A percentile compares a stretch with the other conserved stretches of the same genome.
phyloP scores from a whole-genome alignment of 2,797 vertebrate genomes.

The Yasuhikotakia modesta region DNA sequence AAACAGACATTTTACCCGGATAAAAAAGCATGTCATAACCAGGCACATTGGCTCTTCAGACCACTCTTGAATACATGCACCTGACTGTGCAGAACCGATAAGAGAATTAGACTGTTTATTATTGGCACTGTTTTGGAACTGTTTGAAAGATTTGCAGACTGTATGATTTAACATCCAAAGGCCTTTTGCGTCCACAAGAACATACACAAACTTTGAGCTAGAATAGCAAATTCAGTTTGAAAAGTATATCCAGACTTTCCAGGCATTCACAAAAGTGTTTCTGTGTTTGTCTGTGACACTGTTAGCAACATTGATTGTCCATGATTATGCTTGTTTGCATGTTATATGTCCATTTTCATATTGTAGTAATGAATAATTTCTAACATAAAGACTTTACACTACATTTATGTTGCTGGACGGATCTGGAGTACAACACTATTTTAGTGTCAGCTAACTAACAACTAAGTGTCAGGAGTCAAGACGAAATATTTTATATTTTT shows the following conservation, averaged over 20 bases:
- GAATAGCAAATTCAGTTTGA: background rate
- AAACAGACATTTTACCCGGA: slow-evolving; percentile 28
- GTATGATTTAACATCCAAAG: background rate
- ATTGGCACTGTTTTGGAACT: background rate
- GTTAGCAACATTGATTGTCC: too few species aligned
- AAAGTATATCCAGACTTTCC: too few species aligned
- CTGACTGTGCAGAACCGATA: slow-evolving; percentile 26
- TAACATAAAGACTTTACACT: too few species aligned
- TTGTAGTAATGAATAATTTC: too few species aligned
- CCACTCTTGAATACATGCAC: background rate
- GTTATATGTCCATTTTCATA: too few species aligned
- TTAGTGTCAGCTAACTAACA: too few species aligned
- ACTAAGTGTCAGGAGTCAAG: too few species aligned
- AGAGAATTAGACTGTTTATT: slow-evolving; percentile 35
- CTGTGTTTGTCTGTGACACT: background rate
- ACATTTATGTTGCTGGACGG: too few species aligned
- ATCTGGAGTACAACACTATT: too few species aligned
- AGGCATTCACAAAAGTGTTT: background rate
- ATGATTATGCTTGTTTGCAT: too few species aligned
- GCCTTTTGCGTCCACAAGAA: background rate
- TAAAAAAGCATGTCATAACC: slow-evolving; percentile 5
- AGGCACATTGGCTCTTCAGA: slow-evolving; percentile 15
- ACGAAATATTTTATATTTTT: too few species aligned
- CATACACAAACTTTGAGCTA: slow-evolving; percentile 1
- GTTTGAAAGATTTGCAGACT: background rate